A percentile compares a stretch with the other conserved stretches of the same genome.
These are phyloP conservation scores for Heteropelma amictum DNA, from an alignment of 2,888 invertebrate genomes.

Conservation along the genomic window DNA sequence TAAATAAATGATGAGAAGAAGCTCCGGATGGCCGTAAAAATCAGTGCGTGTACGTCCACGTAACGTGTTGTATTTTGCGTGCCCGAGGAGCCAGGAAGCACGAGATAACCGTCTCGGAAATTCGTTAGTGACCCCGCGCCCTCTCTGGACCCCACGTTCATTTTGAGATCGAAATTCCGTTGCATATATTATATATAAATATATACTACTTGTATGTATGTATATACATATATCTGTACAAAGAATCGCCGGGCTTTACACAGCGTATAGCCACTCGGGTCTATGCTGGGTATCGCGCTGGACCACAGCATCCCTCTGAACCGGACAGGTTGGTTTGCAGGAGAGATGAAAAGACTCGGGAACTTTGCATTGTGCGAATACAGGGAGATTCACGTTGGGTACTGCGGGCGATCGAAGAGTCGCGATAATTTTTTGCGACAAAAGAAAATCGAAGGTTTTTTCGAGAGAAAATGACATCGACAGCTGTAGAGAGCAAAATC, in stretches of 20 bases:
- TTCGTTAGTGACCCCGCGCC: slow-evolving; percentile 62
- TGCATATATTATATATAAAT: slow-evolving; percentile 59
- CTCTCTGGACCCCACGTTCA: slow-evolving; percentile 51
- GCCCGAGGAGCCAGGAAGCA: slow-evolving; percentile 5
- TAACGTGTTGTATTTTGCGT: too few species aligned
- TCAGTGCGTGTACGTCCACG: neutral
- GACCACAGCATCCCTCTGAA: slow-evolving; percentile 58
- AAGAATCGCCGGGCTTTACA: slow-evolving; percentile 21
- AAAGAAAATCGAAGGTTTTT: too few species aligned
- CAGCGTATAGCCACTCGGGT: slow-evolving; percentile 24
- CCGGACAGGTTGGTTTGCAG: slow-evolving; percentile 48
- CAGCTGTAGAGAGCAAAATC: too few species aligned
- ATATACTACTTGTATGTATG: neutral
- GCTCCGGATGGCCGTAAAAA: slow-evolving; percentile 22
- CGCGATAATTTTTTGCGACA: too few species aligned
- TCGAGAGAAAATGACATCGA: too few species aligned
- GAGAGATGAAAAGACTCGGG: slow-evolving; percentile 22
- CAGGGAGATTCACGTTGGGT: too few species aligned
- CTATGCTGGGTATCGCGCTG: slow-evolving; percentile 38
- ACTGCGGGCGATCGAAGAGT: too few species aligned
- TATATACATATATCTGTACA: neutral
- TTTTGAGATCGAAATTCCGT: slow-evolving; percentile 56
- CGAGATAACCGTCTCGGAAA: slow-evolving; percentile 60
- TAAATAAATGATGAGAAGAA: neutral
- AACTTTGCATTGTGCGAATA: neutral